Evolutionary conservation across 2,888 invertebrate genomes (phyloP).

Genomic region (Polyploca ridens): DNA sequence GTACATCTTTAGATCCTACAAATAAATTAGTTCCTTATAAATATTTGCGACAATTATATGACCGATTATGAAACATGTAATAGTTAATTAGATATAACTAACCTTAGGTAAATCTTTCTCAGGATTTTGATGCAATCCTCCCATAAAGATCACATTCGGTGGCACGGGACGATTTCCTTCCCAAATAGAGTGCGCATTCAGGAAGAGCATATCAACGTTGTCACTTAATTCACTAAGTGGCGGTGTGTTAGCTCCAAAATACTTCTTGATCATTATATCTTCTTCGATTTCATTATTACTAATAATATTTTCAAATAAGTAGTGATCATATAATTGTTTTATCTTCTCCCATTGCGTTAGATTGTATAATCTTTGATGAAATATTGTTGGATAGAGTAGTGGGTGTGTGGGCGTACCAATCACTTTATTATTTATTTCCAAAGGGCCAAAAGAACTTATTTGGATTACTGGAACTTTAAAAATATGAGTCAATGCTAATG

Average conservation of each 20-base stretch:
- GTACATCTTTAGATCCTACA: constrained; percentile 60
- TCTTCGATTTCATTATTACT: constrained; percentile 22
- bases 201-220: constrained; percentile 63
- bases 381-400: constrained; percentile 39
- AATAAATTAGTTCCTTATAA: constrained; percentile 10
- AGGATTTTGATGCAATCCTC: constrained; percentile 61
- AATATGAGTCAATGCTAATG: constrained; percentile 44
- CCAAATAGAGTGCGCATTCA: constrained; percentile 65
- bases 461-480: constrained; percentile 55
- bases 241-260: constrained; percentile 43
- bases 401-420: constrained; percentile 47
- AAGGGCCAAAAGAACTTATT: constrained; percentile 50
- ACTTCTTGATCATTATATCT: constrained; percentile 27
- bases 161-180: constrained; percentile 59
- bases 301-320: constrained; percentile 20
- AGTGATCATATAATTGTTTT: constrained; percentile 27
- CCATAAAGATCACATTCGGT: constrained; percentile 62
- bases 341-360: constrained; percentile 48
- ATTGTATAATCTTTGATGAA: constrained; percentile 36
- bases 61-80: neutral
- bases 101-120: constrained; percentile 60
- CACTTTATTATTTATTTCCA: constrained; percentile 28
- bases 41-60: too few species aligned
- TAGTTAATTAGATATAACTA: constrained; percentile 15
- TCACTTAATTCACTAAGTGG: constrained; percentile 35